phyloP scores from a whole-genome alignment of 2,888 invertebrate genomes.

The Leucoma salicis region DNA sequence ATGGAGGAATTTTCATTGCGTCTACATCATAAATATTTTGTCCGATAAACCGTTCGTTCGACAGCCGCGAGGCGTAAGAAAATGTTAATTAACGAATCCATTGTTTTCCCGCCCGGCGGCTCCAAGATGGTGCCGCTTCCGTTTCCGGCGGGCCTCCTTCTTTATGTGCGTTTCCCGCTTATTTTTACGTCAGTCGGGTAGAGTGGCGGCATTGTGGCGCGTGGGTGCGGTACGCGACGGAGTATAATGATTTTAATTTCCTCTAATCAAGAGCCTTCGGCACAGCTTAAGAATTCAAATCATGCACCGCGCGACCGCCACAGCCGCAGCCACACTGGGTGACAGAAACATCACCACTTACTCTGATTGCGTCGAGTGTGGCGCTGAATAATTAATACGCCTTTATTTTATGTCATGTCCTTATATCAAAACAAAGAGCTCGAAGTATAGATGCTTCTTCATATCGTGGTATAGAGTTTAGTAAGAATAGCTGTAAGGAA shows the following conservation, averaged over 20 bases:
- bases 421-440: conserved; percentile 65
- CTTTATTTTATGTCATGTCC: conserved; percentile 73
- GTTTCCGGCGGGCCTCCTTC: conserved; percentile 77
- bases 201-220: conserved; percentile 67
- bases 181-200: conserved; percentile 74
- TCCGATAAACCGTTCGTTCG: conserved; percentile 83
- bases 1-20: conserved; percentile 71
- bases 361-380: conserved; percentile 82
- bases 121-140: conserved; percentile 83
- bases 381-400: conserved; percentile 81
- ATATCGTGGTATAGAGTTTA: conserved; percentile 20
- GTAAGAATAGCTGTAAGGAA: too few relatives aligned
- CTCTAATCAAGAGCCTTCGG: conserved; percentile 82
- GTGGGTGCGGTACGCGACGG: conserved; percentile 57
- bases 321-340: conserved; percentile 50
- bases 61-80: conserved; percentile 85
- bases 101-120: conserved; percentile 86
- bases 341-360: conserved; percentile 82
- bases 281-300: conserved; percentile 82
- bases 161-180: conserved; percentile 79
- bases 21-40: conserved; percentile 80
- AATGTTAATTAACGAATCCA: conserved; percentile 90
- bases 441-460: conserved; percentile 64
- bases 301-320: conserved; percentile 60
- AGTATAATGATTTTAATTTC: conserved; percentile 83